Evolutionary conservation across 53 echinoderm and acorn worm species (phyloP).

Genomic region (Antedon mediterranea): DNA sequence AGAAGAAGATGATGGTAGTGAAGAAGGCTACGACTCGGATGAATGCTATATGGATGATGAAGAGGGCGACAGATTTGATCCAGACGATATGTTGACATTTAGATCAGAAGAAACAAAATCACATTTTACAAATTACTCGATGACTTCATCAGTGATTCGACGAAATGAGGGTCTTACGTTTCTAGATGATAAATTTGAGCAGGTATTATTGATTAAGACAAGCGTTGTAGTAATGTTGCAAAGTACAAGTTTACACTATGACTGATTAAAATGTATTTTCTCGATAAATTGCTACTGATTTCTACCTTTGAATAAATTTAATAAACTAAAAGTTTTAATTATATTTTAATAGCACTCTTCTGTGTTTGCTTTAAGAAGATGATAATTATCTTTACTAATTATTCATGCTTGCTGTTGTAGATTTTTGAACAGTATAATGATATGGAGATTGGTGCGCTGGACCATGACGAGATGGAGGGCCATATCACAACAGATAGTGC

Average conservation of each 20-base stretch:
- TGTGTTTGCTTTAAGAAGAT: too few species aligned
- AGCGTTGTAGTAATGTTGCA: too few species aligned
- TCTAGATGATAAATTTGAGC: conserved; percentile 89
- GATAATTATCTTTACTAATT: too few species aligned
- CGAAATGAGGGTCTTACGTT: conserved; percentile 75
- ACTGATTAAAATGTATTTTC: too few species aligned
- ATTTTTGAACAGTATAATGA: conserved; percentile 90
- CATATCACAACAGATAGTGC: conserved; percentile 34
- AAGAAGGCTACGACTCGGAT: conserved; percentile 20
- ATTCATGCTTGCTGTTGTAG: conserved; percentile 27
- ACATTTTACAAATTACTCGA: conserved; percentile 74
- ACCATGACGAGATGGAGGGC: conserved; percentile 85
- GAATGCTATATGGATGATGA: conserved; percentile 32
- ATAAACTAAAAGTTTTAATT: too few species aligned
- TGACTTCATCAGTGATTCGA: conserved; percentile 78
- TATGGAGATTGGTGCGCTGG: conserved; percentile 86
- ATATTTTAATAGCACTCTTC: too few species aligned
- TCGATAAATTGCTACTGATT: too few species aligned
- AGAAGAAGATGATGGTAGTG: conserved; percentile 24
- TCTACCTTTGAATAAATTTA: too few species aligned
- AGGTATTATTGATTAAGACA: too few species aligned
- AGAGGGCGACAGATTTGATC: conserved; percentile 12
- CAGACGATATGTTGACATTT: conserved; percentile 23
- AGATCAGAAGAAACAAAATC: conserved; percentile 62
- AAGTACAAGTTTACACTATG: too few species aligned